These are phyloP conservation scores for Hypolimnas misippus DNA, from an alignment of 2,888 invertebrate species.

Conservation along the genomic window DNA sequence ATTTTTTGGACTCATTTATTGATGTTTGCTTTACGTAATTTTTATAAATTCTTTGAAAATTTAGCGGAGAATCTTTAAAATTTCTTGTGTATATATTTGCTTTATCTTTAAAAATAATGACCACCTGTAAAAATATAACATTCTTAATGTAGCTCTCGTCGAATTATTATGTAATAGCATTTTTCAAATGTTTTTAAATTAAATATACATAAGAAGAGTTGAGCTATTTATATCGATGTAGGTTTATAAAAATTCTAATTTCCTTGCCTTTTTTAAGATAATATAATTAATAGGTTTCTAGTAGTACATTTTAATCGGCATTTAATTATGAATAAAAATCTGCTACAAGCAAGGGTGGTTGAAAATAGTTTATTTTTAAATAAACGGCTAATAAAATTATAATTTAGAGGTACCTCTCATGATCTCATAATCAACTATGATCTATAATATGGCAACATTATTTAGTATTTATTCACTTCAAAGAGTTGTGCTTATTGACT, in stretches of 20 bases:
- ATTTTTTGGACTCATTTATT: constrained; percentile 29
- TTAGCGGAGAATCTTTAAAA: constrained; percentile 1
- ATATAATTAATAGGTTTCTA: constrained; percentile 8
- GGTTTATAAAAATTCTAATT: constrained; percentile 19
- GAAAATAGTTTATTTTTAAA: constrained; percentile 24
- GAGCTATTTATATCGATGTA: background rate
- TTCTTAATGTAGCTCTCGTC: background rate
- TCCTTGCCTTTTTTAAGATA: constrained; percentile 23
- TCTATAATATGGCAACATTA: constrained; percentile 41
- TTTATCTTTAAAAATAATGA: background rate
- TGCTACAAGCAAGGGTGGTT: constrained; percentile 34
- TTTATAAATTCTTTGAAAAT: background rate
- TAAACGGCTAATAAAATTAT: constrained; percentile 17
- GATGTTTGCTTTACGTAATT: background rate
- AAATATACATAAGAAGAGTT: background rate
- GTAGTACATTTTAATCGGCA: constrained; percentile 16
- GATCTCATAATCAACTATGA: constrained; percentile 51
- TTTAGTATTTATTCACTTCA: constrained; percentile 34
- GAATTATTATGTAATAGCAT: constrained; percentile 8
- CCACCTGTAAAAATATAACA: background rate
- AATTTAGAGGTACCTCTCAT: constrained; percentile 48
- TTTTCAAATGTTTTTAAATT: background rate
- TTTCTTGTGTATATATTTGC: constrained; percentile 11
- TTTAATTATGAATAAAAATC: constrained; percentile 20
- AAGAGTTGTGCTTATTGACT: constrained; percentile 19